phyloP scores from a whole-genome alignment of 1,140 invertebrate genomes.

The Brachionus calyciflorus region DNA sequence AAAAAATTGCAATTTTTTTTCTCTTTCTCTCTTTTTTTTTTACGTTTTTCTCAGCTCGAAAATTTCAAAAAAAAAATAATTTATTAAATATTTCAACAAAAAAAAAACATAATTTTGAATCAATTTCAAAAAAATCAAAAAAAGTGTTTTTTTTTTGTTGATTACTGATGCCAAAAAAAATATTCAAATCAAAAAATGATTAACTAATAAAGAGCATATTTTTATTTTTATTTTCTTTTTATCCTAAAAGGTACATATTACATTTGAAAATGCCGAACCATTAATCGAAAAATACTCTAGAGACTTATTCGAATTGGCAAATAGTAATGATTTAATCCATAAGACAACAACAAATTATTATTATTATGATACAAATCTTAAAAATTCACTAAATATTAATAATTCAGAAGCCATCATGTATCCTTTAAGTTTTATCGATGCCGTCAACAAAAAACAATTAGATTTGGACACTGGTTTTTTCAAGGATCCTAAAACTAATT shows the following conservation, averaged over 20 bases:
- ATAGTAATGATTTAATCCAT: conserved; percentile 29
- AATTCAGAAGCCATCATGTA: background rate
- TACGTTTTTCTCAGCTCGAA: too few species aligned
- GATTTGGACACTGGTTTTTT: conserved; percentile 24
- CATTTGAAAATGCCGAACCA: conserved; percentile 34
- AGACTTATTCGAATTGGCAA: conserved; percentile 17
- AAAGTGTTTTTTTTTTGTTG: too few species aligned
- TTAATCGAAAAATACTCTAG: conserved; percentile 20
- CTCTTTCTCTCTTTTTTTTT: too few species aligned
- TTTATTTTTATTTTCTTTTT: background rate
- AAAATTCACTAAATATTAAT: conserved; percentile 36
- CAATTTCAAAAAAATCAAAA: too few species aligned
- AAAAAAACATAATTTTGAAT: too few species aligned
- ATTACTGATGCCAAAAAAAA: too few species aligned
- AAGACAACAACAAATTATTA: background rate
- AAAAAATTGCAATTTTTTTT: too few species aligned
- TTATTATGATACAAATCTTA: conserved; percentile 24
- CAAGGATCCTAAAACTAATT: background rate
- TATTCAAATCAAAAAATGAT: too few species aligned
- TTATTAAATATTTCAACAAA: too few species aligned
- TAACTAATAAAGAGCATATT: background rate
- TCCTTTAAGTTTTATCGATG: conserved; percentile 22
- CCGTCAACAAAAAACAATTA: conserved; percentile 20
- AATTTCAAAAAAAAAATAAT: too few species aligned
- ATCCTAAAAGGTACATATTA: conserved; percentile 29